Percentiles rank a stretch among this genome's conserved stretches.
phyloP scores from a whole-genome alignment of 2,113 vertebrate genomes.

The Cephalopterus ornatus region DNA sequence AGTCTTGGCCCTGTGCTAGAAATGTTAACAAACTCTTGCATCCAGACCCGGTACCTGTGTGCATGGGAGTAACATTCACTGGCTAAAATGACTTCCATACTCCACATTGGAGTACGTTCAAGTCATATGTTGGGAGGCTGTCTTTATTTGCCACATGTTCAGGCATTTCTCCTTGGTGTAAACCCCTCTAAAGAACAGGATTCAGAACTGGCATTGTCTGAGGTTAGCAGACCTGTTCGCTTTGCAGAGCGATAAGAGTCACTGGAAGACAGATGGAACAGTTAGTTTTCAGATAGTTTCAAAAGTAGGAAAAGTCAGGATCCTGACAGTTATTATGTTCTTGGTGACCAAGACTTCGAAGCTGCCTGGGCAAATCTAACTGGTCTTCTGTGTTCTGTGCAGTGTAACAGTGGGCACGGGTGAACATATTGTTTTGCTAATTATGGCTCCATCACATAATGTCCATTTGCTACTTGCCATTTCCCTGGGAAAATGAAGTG shows the following conservation, averaged over 20 bases:
- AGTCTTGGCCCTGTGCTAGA: neutral
- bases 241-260: neutral
- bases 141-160: neutral
- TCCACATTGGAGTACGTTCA: neutral
- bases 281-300: neutral
- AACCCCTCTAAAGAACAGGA: neutral
- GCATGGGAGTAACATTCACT: neutral
- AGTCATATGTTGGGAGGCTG: neutral
- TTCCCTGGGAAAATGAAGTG: neutral
- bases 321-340: neutral
- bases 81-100: neutral
- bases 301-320: neutral
- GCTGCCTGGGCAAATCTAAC: neutral
- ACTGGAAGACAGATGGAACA: neutral
- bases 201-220: neutral
- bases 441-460: neutral
- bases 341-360: neutral
- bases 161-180: neutral
- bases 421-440: neutral
- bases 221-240: neutral
- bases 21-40: neutral
- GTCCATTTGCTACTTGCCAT: neutral
- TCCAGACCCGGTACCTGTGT: neutral
- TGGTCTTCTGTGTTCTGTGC: neutral
- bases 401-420: neutral